Base-by-base conservation (phyloP, 2,797 vertebrate species). In the Parauchenoglanis ngamensis region DNA sequence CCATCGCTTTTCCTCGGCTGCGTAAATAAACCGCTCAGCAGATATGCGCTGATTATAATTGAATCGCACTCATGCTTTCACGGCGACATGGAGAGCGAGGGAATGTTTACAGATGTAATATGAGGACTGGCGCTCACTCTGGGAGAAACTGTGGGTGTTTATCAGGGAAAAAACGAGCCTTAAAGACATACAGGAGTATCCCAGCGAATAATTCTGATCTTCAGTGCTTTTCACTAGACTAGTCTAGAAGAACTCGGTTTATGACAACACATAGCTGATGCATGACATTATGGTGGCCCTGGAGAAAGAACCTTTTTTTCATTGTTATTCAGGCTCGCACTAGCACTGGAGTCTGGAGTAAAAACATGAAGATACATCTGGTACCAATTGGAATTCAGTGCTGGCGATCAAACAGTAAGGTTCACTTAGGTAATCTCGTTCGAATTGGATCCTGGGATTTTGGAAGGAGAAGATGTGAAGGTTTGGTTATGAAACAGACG, bases 1-100 rank as follows among this genome's bases (percentile, higher is more conserved):
- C 86, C 83, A 72, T 87, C 89, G 86, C 89, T 90, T 91, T 90
- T 28, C 84, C 86, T 88, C 13, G 10, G 78, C 83, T 80, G 56
- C 70, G 79, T 89, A 89, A 91, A 90, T 91, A 91, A 90, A 91
- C 88, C 75, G 44, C 31, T 87, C 73, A 7, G 52, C 83, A 89
- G 85, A 88, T 70, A 56, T 21, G 77, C 59, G 13, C 83, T 90
- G 86, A 90, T 91, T 91, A 83, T 72, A 87, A 88, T 76, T 86
- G 86, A 91, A 84, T 54, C 57, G 76, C 81, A 52, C 80, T 85
- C 87, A 72, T 78, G 80, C 57, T 86, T 86, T 77, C 85, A 86
- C 40, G 46, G 86, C 46, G 61, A 87, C 68, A 67, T 15, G 15
- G 83, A 85, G 83, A 61, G 83, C 28, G 76, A 84, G 63, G 97